phyloP scores from a whole-genome alignment of 35 echinoderm and acorn worm species.

The Heliocidaris erythrogramma region DNA sequence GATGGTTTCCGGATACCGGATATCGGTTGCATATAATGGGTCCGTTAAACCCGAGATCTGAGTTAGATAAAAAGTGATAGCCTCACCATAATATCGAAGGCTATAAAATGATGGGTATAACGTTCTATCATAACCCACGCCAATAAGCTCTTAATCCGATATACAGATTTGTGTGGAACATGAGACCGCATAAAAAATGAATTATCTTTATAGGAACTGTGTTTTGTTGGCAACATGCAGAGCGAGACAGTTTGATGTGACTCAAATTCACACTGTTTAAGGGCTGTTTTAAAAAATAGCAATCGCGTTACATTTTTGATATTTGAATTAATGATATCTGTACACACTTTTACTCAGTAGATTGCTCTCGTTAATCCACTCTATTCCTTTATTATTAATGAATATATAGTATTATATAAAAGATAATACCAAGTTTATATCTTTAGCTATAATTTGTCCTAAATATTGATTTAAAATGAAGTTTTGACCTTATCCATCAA shows the following conservation, averaged over 20 bases:
- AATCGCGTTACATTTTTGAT: background rate
- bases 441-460: too few relatives aligned
- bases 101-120: background rate
- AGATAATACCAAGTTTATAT: too few relatives aligned
- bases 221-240: too few relatives aligned
- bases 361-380: too few relatives aligned
- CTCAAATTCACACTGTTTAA: too few relatives aligned
- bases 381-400: too few relatives aligned
- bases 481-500: too few relatives aligned
- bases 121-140: background rate
- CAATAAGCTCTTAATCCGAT: constrained; percentile 1
- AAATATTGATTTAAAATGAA: too few relatives aligned
- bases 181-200: background rate
- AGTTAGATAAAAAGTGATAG: background rate
- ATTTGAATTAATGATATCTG: background rate
- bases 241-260: background rate
- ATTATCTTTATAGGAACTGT: background rate
- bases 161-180: background rate
- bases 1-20: background rate
- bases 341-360: too few relatives aligned
- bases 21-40: background rate
- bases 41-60: constrained; percentile 15
- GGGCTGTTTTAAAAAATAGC: background rate
- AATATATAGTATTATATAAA: too few relatives aligned
- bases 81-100: background rate